These are phyloP conservation scores for Belgica antarctica DNA, from an alignment of 2,888 invertebrate genomes.

Conservation along the genomic window DNA sequence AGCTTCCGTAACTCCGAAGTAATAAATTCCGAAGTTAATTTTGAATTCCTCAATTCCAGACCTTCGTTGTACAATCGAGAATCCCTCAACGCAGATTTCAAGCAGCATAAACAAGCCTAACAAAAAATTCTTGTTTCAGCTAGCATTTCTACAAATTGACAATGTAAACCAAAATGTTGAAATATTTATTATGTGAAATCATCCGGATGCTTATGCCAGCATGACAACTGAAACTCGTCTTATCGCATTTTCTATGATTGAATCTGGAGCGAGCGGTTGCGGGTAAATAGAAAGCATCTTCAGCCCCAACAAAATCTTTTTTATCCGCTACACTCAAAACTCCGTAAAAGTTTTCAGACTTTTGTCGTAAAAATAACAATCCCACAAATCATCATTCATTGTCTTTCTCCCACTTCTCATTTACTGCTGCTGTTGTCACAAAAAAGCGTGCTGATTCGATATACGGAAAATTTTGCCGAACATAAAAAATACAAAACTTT, in stretches of 20 bases:
- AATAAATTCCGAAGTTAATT: too few relatives aligned
- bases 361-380: background rate
- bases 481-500: background rate
- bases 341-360: background rate
- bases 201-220: too few relatives aligned
- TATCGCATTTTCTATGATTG: background rate
- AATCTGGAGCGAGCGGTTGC: too few relatives aligned
- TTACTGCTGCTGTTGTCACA: background rate
- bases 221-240: background rate
- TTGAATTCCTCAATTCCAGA: too few relatives aligned
- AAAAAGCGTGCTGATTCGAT: background rate
- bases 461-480: background rate
- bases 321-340: background rate
- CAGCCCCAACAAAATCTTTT: background rate
- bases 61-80: too few relatives aligned
- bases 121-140: too few relatives aligned
- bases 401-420: conserved; percentile 8
- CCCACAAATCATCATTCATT: conserved; percentile 13
- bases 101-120: too few relatives aligned
- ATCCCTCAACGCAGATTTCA: too few relatives aligned
- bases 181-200: too few relatives aligned
- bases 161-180: too few relatives aligned
- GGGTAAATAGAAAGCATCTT: background rate
- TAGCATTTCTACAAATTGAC: too few relatives aligned
- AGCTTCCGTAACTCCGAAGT: too few relatives aligned